phyloP scores from a whole-genome alignment of 2,888 invertebrate genomes.

The Coelinius sp. region DNA sequence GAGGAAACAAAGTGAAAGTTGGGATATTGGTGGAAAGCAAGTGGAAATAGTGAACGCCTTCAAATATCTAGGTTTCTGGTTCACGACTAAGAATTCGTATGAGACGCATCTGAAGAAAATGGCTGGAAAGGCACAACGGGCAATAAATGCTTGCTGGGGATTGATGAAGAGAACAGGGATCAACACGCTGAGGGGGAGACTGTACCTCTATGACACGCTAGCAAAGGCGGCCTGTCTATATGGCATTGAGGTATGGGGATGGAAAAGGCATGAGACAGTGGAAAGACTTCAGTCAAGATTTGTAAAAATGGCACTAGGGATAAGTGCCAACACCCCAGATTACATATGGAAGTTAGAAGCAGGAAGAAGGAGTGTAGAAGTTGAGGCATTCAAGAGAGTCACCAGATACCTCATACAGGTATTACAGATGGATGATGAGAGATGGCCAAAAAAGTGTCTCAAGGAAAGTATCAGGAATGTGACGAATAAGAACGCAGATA shows the following conservation, averaged over 20 bases:
- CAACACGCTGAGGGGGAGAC: conserved; percentile 11
- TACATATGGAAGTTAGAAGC: conserved; percentile 24
- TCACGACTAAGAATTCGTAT: background rate
- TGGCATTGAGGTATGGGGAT: conserved; percentile 40
- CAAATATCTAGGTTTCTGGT: conserved; percentile 38
- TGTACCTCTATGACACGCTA: conserved; percentile 26
- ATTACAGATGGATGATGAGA: background rate
- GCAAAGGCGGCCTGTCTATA: conserved; percentile 23
- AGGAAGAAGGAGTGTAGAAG: background rate
- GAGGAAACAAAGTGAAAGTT: conserved; percentile 16
- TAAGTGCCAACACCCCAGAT: background rate
- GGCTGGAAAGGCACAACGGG: conserved; percentile 10
- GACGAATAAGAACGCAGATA: background rate
- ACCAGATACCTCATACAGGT: background rate
- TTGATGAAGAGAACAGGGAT: conserved; percentile 10
- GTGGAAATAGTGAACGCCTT: conserved; percentile 42
- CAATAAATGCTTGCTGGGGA: conserved; percentile 19
- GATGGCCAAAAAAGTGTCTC: conserved; percentile 30
- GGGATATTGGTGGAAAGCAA: conserved; percentile 26
- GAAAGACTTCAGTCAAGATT: conserved; percentile 10
- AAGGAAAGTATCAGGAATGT: conserved; percentile 7
- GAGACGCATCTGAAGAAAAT: conserved; percentile 21
- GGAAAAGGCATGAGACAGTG: conserved; percentile 4
- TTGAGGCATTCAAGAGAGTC: background rate
- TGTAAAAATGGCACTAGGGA: conserved; percentile 13